Conservation (phyloP, 2,797 vertebrate species). For the Alectoris magna region DNA sequence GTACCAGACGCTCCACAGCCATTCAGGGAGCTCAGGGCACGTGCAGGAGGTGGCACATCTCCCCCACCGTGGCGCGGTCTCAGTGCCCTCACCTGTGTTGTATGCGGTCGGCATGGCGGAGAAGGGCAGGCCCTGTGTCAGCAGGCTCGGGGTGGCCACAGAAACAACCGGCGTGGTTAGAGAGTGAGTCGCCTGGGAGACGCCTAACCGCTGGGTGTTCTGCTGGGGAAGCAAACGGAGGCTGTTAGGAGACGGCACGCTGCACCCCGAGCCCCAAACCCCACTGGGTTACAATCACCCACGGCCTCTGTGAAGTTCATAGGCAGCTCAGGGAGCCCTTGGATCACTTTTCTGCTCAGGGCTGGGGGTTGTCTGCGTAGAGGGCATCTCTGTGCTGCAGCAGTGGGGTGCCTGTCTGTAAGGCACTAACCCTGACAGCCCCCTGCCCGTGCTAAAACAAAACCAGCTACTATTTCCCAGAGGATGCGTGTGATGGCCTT, state of each 20-base stretch:
- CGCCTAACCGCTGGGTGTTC: slow-evolving; percentile 91
- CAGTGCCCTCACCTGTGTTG: slow-evolving; percentile 87
- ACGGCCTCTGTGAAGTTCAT: neutral
- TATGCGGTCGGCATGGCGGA: slow-evolving; percentile 95
- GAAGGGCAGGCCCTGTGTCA: slow-evolving; percentile 92
- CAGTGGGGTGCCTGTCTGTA: fast-evolving
- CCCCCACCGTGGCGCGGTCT: neutral
- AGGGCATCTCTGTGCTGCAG: neutral
- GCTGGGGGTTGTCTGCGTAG: neutral
- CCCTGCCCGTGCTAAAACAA: neutral
- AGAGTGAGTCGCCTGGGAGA: slow-evolving; percentile 90
- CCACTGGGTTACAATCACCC: fast-evolving
- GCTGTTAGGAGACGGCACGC: fast-evolving
- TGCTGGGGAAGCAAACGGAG: slow-evolving; percentile 78
- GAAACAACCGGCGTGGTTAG: slow-evolving; percentile 96
- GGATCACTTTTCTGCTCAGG: neutral
- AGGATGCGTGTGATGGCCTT: neutral
- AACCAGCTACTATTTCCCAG: neutral
- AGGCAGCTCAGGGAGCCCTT: neutral
- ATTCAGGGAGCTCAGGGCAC: neutral
- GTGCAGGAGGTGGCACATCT: fast-evolving
- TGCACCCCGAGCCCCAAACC: neutral
- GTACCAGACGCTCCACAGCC: too few species aligned
- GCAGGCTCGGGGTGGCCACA: slow-evolving; percentile 94
- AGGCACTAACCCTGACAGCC: neutral